Evolutionary conservation across 2,888 invertebrate species (phyloP).

Genomic region (Lissonota sp.): DNA sequence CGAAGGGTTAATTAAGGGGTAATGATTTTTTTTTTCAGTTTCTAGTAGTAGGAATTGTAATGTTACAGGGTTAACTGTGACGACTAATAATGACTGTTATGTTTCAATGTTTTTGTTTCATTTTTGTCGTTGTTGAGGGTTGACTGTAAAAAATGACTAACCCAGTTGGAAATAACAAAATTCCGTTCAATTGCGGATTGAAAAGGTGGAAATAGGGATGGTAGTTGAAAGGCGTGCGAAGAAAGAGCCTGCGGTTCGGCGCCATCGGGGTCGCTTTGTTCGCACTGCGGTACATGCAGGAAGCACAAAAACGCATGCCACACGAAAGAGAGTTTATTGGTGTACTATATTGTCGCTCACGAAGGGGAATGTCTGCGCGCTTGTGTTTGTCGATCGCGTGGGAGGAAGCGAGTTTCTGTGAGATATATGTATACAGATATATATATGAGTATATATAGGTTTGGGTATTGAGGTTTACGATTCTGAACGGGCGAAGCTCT

Average conservation of each 20-base stretch:
- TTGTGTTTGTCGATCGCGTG: conserved; percentile 45
- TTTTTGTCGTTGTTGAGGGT: too few species aligned
- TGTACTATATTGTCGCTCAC: conserved; percentile 1
- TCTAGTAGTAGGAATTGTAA: too few species aligned
- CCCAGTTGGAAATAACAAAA: too few species aligned
- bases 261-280: conserved; percentile 31
- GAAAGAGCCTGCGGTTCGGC: conserved; percentile 17
- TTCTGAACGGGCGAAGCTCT: conserved; percentile 7
- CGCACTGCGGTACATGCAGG: not conserved
- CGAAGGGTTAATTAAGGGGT: too few species aligned
- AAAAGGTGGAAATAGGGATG: not conserved
- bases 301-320: conserved; percentile 20
- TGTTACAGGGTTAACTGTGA: too few species aligned
- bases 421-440: conserved; percentile 13
- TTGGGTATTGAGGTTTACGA: conserved; percentile 26
- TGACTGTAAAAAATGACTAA: too few species aligned
- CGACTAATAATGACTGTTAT: too few species aligned
- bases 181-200: not conserved
- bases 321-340: conserved; percentile 38
- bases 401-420: conserved; percentile 26
- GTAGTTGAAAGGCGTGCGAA: conserved; percentile 15
- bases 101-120: too few species aligned
- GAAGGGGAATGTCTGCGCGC: not conserved
- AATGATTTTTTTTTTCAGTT: too few species aligned
- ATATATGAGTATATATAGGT: too few species aligned